phyloP scores from a whole-genome alignment of 2,113 vertebrate species.

The Apodemus sylvaticus region DNA sequence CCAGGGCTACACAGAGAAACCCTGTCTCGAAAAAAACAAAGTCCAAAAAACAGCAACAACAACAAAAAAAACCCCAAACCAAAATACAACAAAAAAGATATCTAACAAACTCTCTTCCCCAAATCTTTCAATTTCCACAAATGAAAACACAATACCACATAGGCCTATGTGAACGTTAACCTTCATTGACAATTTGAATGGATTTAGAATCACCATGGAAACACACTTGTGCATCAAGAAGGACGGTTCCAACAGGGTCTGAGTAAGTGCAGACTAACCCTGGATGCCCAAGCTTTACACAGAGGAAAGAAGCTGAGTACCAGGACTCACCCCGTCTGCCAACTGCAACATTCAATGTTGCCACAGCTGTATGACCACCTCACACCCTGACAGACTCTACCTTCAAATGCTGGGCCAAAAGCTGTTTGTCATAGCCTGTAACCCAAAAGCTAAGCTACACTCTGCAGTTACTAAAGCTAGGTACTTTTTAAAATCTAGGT shows the following conservation, averaged over 20 bases:
- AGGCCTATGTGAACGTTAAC: neutral
- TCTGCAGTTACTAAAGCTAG: slow-evolving; percentile 9
- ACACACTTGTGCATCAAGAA: neutral
- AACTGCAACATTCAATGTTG: neutral
- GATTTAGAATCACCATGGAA: neutral
- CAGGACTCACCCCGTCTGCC: neutral
- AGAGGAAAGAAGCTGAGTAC: neutral
- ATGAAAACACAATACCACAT: neutral
- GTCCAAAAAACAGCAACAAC: no score
- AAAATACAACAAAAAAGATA: no score
- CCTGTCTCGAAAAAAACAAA: no score
- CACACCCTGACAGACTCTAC: neutral
- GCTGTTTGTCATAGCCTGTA: neutral
- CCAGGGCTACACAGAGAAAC: no score
- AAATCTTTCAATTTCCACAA: neutral
- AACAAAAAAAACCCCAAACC: no score
- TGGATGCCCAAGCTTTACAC: neutral
- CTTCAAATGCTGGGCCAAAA: neutral
- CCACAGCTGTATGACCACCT: neutral
- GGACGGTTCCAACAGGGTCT: neutral
- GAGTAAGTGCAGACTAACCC: neutral
- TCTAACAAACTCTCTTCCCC: neutral
- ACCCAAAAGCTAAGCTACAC: neutral
- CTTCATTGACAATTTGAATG: neutral
- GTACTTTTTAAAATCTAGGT: neutral